These are phyloP conservation scores for Blera fallax DNA, from an alignment of 2,888 invertebrate species.

Conservation along the genomic window DNA sequence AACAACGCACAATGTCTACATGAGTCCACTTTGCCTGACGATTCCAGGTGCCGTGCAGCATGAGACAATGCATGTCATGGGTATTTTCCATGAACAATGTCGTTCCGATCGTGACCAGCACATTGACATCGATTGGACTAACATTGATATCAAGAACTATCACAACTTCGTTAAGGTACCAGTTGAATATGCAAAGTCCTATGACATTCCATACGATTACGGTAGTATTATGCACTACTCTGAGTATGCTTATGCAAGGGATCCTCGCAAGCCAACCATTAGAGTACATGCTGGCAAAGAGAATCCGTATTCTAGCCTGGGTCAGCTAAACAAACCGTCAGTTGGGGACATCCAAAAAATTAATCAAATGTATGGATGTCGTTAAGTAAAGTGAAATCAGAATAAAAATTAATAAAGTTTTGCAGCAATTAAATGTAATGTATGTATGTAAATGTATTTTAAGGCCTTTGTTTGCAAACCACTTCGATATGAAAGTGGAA, in stretches of 20 bases:
- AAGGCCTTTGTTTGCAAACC: too few species aligned
- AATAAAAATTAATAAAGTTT: background rate
- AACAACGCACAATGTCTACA: slow-evolving; percentile 75
- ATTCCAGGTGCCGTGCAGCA: slow-evolving; percentile 79
- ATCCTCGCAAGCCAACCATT: slow-evolving; percentile 76
- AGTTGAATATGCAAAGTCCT: slow-evolving; percentile 75
- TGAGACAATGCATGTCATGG: slow-evolving; percentile 80
- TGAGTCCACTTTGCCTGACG: slow-evolving; percentile 76
- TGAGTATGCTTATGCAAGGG: slow-evolving; percentile 78
- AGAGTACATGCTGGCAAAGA: slow-evolving; percentile 74
- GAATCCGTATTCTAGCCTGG: slow-evolving; percentile 76
- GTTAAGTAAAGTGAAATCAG: background rate
- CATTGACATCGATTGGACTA: slow-evolving; percentile 78
- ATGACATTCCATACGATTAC: slow-evolving; percentile 77
- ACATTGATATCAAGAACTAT: slow-evolving; percentile 78
- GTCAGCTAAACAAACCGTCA: slow-evolving; percentile 77
- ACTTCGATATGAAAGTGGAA: too few species aligned
- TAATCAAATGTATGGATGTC: slow-evolving; percentile 79
- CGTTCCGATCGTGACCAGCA: slow-evolving; percentile 79
- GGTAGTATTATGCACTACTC: slow-evolving; percentile 79
- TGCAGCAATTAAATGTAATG: too few species aligned
- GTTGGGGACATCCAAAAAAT: slow-evolving; percentile 78
- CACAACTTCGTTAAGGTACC: slow-evolving; percentile 78
- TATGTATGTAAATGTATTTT: too few species aligned
- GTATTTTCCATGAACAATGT: slow-evolving; percentile 80